Conservation (phyloP, 2,888 invertebrate species). For the Rhyacophila evoluta region DNA sequence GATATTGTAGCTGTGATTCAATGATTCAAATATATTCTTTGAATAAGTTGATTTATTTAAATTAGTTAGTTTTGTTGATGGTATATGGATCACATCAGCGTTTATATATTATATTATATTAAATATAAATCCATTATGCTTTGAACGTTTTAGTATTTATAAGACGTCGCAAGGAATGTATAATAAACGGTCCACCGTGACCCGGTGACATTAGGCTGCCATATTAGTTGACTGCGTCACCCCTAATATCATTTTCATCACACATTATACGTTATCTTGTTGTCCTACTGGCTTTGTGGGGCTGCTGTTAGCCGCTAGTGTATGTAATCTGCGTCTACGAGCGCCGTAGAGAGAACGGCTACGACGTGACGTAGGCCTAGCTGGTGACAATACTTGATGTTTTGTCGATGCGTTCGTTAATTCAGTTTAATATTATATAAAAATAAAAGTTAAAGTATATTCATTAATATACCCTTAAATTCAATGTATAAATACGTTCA, state of each 20-base stretch:
- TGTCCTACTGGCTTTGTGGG: neutral
- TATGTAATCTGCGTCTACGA: neutral
- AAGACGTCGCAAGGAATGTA: neutral
- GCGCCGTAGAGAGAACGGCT: neutral
- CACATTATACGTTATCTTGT: neutral
- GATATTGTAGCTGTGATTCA: no score
- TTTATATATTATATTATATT: no score
- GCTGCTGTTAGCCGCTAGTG: neutral
- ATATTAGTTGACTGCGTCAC: conserved; percentile 2
- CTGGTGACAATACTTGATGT: neutral
- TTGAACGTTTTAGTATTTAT: neutral
- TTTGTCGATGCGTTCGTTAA: neutral
- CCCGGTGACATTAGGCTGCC: neutral
- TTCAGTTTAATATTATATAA: neutral
- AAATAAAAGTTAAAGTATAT: no score
- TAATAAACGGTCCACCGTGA: neutral
- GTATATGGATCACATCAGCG: no score
- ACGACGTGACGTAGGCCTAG: neutral
- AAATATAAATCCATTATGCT: neutral
- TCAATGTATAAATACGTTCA: no score
- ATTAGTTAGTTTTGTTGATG: no score
- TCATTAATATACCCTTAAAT: no score
- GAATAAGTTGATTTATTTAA: no score
- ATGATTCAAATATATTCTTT: no score
- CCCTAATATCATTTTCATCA: conserved; percentile 10